phyloP scores from a whole-genome alignment of 2,888 invertebrate genomes.

The Microchrysa polita region DNA sequence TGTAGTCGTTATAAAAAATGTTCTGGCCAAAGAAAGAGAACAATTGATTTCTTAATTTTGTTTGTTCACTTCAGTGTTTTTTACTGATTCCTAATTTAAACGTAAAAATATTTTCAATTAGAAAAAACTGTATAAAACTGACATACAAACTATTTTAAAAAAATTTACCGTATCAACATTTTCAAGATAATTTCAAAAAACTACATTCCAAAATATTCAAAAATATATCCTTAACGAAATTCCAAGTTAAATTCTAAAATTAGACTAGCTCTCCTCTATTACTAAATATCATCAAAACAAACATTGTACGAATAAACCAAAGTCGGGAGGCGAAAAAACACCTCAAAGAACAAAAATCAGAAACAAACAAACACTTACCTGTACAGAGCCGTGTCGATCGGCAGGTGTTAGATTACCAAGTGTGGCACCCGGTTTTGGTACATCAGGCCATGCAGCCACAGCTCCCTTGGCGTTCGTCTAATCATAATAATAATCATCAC shows the following conservation, averaged over 20 bases:
- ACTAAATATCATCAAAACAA: not conserved
- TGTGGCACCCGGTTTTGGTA: constrained; percentile 80
- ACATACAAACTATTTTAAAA: too few relatives aligned
- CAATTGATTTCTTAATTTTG: too few relatives aligned
- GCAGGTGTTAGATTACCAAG: constrained; percentile 91
- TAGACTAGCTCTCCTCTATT: not conserved
- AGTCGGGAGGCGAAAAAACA: constrained; percentile 51
- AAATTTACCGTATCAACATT: too few relatives aligned
- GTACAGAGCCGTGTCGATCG: constrained; percentile 96
- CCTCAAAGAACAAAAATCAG: constrained; percentile 56
- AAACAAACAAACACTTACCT: constrained; percentile 78
- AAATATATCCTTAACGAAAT: not conserved
- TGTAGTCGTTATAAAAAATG: too few relatives aligned
- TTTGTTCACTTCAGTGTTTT: too few relatives aligned
- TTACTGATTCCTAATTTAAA: too few relatives aligned
- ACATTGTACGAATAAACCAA: constrained; percentile 52
- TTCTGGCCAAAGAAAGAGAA: too few relatives aligned
- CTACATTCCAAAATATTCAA: too few relatives aligned
- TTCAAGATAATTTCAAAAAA: too few relatives aligned
- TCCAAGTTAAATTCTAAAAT: not conserved
- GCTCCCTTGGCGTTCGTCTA: constrained; percentile 73
- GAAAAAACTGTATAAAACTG: too few relatives aligned
- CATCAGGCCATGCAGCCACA: constrained; percentile 85
- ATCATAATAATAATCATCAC: too few relatives aligned
- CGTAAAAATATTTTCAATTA: too few relatives aligned